A percentile compares a stretch with the other conserved stretches of the same genome.
phyloP scores from a whole-genome alignment of 2,113 vertebrate species.

The Meleagris gallopavo region DNA sequence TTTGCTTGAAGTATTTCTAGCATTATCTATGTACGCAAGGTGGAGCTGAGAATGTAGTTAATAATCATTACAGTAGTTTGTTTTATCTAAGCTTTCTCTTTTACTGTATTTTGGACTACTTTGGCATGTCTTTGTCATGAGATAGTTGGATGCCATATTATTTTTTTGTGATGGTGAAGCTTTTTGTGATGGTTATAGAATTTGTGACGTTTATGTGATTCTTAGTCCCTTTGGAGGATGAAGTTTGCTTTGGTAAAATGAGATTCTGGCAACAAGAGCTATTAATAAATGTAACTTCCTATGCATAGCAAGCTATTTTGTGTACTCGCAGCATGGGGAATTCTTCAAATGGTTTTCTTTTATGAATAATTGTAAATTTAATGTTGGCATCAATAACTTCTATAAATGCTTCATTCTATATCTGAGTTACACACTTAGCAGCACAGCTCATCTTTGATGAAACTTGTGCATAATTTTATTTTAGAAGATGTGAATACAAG shows the following conservation, averaged over 20 bases:
- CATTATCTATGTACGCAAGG: neutral
- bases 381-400: conserved; percentile 73
- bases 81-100: neutral
- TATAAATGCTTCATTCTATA: conserved; percentile 68
- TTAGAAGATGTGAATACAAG: conserved; percentile 16
- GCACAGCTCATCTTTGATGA: conserved; percentile 61
- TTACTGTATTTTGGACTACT: conserved; percentile 9
- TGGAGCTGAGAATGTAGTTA: neutral
- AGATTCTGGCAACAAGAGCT: conserved; percentile 56
- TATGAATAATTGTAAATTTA: conserved; percentile 80
- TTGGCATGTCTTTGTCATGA: neutral
- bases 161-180: neutral
- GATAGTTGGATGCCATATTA: neutral
- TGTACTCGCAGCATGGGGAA: conserved; percentile 69
- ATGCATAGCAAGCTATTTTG: conserved; percentile 69
- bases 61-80: neutral
- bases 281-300: conserved; percentile 75
- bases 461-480: conserved; percentile 59
- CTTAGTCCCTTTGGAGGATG: conserved; percentile 62
- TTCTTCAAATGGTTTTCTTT: conserved; percentile 75
- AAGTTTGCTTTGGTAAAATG: conserved; percentile 69
- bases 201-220: conserved; percentile 33
- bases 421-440: conserved; percentile 64
- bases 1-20: neutral
- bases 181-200: neutral